Evolutionary conservation across 2,888 invertebrate species (phyloP), one percentile per base, ranked within the genome.

Genomic region (Geotrupes spiniger): DNA sequence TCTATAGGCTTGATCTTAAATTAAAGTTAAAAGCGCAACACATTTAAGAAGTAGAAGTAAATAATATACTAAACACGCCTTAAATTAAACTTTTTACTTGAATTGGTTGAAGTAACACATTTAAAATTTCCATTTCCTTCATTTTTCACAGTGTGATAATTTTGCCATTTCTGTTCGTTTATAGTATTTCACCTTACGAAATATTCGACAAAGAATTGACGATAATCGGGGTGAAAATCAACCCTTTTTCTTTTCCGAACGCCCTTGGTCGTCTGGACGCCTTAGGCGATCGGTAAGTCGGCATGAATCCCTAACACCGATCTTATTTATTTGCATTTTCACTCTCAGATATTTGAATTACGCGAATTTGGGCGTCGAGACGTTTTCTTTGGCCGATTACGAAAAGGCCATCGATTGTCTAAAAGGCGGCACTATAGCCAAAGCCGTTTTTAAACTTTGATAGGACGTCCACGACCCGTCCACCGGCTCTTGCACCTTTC

Each of bases 211-310:
- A 82, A 55, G 87, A 87, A 65, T 42, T 84, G 48, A 80, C 78
- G 0, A 71, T 87, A 3, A 71, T 82, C 27, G 86, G 84, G 0
- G 81, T 83, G 0, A 81, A 81, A 56, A 81, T 86, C 46, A 87
- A 87, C 62, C 85, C 85, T 0, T 84, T 76, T 64, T 78, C 79
- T 12, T 85, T 85, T 67, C 78, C 79, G 0, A 84, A 80, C 58
- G 82, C 84, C 0, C 65, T 87, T 6, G 77, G 78, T 1, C 72
- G 84, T 57, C 66, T 86, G 1, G 78, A 78, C 53, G 80, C 85
- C 1, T 79, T 87, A 80, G 80, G 82, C 0, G 73, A 74, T 56
- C 77, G 77, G 79, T 80, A 59, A 29, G 38, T 37, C 53, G 9
- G 3, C 9, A 4, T 12, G 2, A 21, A n/a, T 31, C 10, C 15